Conservation (phyloP, 2,888 invertebrate genomes). For the Oscheius sp. region DNA sequence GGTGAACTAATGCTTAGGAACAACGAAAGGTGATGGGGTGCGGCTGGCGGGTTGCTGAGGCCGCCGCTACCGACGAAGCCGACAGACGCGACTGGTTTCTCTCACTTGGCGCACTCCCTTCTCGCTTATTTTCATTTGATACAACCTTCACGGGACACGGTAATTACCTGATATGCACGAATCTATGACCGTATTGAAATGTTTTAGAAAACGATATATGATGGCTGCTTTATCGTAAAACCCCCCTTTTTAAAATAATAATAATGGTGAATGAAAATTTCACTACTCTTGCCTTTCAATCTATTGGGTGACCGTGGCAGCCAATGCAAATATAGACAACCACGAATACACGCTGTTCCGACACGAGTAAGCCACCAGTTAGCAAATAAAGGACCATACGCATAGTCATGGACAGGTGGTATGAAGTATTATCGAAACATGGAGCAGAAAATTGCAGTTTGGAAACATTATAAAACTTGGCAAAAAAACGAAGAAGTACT, state of each 20-base stretch:
- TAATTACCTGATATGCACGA: not conserved
- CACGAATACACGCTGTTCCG: conserved; percentile 24
- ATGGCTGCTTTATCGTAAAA: no score
- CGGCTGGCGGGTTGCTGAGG: conserved; percentile 24
- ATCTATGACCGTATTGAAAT: no score
- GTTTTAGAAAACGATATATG: no score
- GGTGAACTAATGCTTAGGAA: conserved; percentile 26
- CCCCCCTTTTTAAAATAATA: no score
- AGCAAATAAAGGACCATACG: conserved; percentile 11
- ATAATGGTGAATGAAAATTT: no score
- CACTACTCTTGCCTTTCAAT: not conserved
- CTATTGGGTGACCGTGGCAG: conserved; percentile 3
- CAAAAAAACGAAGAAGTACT: not conserved
- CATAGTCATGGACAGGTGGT: not conserved
- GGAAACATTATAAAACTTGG: not conserved
- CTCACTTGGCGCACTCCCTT: conserved; percentile 30
- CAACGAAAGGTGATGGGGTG: conserved; percentile 7
- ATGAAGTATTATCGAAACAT: not conserved
- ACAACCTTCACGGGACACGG: conserved; percentile 15
- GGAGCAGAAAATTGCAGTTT: no score
- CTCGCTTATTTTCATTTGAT: conserved; percentile 32
- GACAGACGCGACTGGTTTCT: conserved; percentile 30
- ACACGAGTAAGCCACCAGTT: conserved; percentile 21
- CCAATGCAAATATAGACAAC: conserved; percentile 15
- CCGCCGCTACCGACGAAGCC: conserved; percentile 29